These are phyloP conservation scores for Apteryx mantelli DNA, from an alignment of 2,113 vertebrate species.

Conservation along the genomic window DNA sequence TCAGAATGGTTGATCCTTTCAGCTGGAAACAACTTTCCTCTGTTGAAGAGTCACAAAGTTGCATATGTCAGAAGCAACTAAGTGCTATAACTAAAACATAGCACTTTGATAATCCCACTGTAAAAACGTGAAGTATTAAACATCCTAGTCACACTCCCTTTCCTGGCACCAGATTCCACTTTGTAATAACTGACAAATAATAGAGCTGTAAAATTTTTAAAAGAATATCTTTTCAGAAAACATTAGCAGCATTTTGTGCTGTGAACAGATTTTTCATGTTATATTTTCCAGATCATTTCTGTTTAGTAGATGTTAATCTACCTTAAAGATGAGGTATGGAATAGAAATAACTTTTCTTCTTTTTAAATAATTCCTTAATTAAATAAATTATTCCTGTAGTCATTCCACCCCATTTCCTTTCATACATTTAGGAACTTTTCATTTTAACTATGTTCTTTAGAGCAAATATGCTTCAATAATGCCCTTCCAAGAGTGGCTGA, in stretches of 20 bases:
- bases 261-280: not conserved
- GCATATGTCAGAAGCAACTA: not conserved
- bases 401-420: not conserved
- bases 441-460: not conserved
- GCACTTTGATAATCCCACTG: not conserved
- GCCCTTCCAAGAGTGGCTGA: not conserved
- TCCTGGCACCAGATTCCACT: not conserved
- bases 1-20: not conserved
- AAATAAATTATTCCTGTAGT: not conserved
- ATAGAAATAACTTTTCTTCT: not conserved
- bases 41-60: not conserved
- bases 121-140: not conserved
- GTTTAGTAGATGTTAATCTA: not conserved
- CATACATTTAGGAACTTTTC: not conserved
- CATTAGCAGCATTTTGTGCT: not conserved
- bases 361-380: not conserved
- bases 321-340: not conserved
- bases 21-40: not conserved
- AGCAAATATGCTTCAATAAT: not conserved
- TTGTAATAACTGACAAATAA: not conserved
- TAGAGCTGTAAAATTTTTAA: not conserved
- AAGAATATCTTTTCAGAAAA: not conserved
- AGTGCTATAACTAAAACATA: not conserved
- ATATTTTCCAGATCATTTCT: rapidly evolving
- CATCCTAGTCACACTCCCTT: not conserved